Conservation (phyloP, 1,140 invertebrate genomes). For the Pachyrhynchus sulphureomaculatus region DNA sequence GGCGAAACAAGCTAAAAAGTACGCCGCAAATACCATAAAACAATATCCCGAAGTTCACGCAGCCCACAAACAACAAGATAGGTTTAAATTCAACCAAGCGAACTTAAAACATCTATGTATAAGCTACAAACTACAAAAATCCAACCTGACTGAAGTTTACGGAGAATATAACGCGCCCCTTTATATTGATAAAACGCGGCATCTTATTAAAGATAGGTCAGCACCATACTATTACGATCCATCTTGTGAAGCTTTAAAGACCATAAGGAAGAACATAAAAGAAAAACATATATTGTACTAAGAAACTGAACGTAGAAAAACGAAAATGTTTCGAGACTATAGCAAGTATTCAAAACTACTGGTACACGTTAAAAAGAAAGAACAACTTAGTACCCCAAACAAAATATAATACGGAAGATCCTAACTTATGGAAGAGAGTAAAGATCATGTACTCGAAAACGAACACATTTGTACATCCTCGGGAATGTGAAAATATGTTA, state of each 20-base stretch:
- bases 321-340: neutral
- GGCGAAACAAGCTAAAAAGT: too few species aligned
- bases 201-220: neutral
- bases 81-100: too few species aligned
- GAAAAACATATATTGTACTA: neutral
- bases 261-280: neutral
- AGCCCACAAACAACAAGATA: too few species aligned
- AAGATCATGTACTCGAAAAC: neutral
- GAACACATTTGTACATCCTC: neutral
- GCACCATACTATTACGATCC: neutral
- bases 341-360: neutral
- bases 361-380: neutral
- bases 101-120: too few species aligned
- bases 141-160: too few species aligned
- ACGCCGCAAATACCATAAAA: too few species aligned
- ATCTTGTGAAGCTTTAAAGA: neutral
- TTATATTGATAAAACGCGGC: neutral
- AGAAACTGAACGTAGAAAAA: neutral
- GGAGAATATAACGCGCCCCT: too few species aligned
- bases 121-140: too few species aligned
- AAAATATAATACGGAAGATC: neutral
- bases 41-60: too few species aligned
- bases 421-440: neutral
- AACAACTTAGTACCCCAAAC: neutral
- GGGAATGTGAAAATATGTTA: too few species aligned